Evolutionary conservation across 2,797 vertebrate genomes (phyloP).

Genomic region (Acanthurus lineatus): DNA sequence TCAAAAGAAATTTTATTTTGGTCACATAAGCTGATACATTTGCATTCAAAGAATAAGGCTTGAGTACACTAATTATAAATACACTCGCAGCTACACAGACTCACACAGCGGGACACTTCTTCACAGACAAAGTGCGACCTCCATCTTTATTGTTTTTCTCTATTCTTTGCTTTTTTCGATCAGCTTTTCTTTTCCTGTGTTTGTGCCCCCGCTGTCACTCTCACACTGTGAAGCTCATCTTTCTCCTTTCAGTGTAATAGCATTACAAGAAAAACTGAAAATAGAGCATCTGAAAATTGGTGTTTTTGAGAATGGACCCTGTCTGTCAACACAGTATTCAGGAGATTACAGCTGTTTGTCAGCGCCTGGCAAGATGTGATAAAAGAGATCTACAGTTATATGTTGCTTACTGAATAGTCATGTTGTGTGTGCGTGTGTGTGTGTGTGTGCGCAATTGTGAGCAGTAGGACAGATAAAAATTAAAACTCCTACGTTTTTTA

Average conservation of each 20-base stretch:
- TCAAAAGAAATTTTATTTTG: slow-evolving; percentile 33
- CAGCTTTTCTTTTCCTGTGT: slow-evolving; percentile 1
- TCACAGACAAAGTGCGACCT: slow-evolving; percentile 25
- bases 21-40: slow-evolving; percentile 22
- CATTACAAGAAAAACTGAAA: slow-evolving; percentile 56
- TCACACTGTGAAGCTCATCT: slow-evolving; percentile 54
- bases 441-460: slow-evolving; percentile 31
- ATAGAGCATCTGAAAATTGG: slow-evolving; percentile 43
- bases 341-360: slow-evolving; percentile 67
- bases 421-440: slow-evolving; percentile 4
- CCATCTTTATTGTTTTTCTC: slow-evolving; percentile 42
- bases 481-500: slow-evolving; percentile 50
- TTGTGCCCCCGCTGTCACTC: slow-evolving; percentile 25
- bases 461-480: slow-evolving; percentile 49
- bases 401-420: slow-evolving; percentile 26
- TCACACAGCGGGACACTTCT: slow-evolving; percentile 9
- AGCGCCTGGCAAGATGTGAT: slow-evolving; percentile 57
- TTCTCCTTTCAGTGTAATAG: slow-evolving; percentile 51
- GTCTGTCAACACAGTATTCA: slow-evolving; percentile 35
- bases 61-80: slow-evolving; percentile 33
- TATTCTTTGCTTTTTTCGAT: neutral
- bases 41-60: slow-evolving; percentile 26
- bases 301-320: slow-evolving; percentile 47
- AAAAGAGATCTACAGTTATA: slow-evolving; percentile 41
- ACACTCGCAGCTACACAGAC: slow-evolving; percentile 13